phyloP scores from a whole-genome alignment of 2,113 vertebrate species.

The Penelope pileata region DNA sequence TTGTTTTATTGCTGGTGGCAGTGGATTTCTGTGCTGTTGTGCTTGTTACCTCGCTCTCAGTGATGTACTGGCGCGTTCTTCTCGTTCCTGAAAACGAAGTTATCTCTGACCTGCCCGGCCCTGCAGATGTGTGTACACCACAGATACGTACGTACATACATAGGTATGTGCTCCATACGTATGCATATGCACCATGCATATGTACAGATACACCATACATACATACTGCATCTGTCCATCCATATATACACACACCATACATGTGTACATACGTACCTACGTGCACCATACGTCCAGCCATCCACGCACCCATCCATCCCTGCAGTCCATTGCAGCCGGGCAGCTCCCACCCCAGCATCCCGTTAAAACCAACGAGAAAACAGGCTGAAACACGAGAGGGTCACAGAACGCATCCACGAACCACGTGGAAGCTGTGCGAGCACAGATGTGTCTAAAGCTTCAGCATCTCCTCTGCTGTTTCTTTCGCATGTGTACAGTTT shows the following conservation, averaged over 20 bases:
- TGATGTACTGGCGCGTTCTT: rapidly evolving
- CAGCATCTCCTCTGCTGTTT: background rate
- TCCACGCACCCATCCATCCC: too few species aligned
- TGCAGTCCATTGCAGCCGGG: too few species aligned
- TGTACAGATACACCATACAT: too few species aligned
- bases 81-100: background rate
- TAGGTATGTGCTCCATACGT: too few species aligned
- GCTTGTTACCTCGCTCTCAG: background rate
- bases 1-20: background rate
- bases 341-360: background rate
- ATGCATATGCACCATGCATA: too few species aligned
- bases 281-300: background rate
- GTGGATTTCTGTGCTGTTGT: background rate
- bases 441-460: background rate
- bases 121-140: too few species aligned
- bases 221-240: too few species aligned
- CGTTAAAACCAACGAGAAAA: background rate
- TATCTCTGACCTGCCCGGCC: background rate
- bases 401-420: background rate
- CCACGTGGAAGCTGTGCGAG: background rate
- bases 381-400: background rate
- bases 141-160: too few species aligned
- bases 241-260: too few species aligned
- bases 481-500: background rate
- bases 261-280: background rate